Base-by-base conservation (phyloP, 1,140 invertebrate species). In the Caenorhabditis tropicalis region DNA sequence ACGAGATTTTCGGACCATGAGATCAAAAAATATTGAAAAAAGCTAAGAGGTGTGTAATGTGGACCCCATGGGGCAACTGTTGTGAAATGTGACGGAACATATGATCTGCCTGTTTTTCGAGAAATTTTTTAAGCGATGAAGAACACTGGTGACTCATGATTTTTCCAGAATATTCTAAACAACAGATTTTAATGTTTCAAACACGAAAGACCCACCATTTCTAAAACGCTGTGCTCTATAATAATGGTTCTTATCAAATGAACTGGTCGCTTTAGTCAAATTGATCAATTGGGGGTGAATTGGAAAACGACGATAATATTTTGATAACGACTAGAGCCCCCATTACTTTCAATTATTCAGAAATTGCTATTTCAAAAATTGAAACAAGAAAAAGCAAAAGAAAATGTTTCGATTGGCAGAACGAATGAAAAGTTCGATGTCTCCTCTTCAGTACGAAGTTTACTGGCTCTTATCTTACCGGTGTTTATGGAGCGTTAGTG, bases 31-130 rank as follows among this genome's bases (percentile, higher is more conserved):
- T 43, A 46, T 19, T 2, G 15, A 65, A 65, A 74, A 74, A 43
- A 39, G 33, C 36, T 74, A 74, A 6, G 36, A n/a, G 43, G n/a
- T 31, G 36, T 74, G 36, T 10, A 12, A 5, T 24, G 21, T 10
- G 24, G 21, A 74, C 36, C n/a, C 24, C 10, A 74, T n/a, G n/a
- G n/a, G n/a, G n/a, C 65, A 43, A 74, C 33, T 74, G 65, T 43
- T 74, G 65, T 43, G 65, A 74, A 74, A 74, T 74, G 65, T 74
- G 65, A 74, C 33, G 36, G 65, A 74, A 74, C 36, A 43, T 39
- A 74, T 65, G 58, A 65, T 65, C 58, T 65, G 19, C 31, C 31
- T 65, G 29, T 65, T 65, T 60, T 60, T 33, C n/a, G 6, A 16
- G 7, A 16, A n/a, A 51, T 9, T 51, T 58, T 58, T 58, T 58